Evolutionary conservation across 2,113 vertebrate species (phyloP), one percentile per base, ranked within the genome.

Genomic region (Mohoua ochrocephala): DNA sequence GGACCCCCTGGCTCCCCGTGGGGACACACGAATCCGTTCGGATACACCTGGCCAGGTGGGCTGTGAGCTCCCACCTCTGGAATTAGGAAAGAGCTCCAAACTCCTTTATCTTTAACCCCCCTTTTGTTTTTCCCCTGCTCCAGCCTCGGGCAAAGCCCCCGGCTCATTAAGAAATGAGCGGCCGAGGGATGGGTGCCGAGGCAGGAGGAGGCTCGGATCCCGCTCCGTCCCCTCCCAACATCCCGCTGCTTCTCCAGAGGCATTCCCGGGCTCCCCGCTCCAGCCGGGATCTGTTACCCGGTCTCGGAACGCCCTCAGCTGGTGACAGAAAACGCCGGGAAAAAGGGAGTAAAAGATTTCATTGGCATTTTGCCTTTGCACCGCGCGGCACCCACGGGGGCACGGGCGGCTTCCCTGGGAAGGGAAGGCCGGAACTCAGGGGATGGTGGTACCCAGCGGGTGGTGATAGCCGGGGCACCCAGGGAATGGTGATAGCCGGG

Each of bases 351-450:
- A 5, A 81, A 70, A 22, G 0, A 1, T 3, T 20, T 3, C 3
- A 0, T 0, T 0, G 1, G 1, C 0, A 0, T 26, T 73, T 15
- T 2, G 12, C 10, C 31, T 1, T 18, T 2, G 19, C 9, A 5
- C 8, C 12, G 15, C 44, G 1, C 28, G 14, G 53, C 30, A 5
- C 7, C 31, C n/a, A 0, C 3, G 21, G 28, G n/a, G 5, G 27
- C 27, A 18, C 71, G 9, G 8, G 30, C 9, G 3, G 39, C 33
- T 2, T 39, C 9, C 70, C 10, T 4, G 53, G 33, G 19, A 2
- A 21, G 21, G 15, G 21, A 42, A 24, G 15, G 15, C 17, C 4
- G 9, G 26, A 17, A 30, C 4, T 24, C 11, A 1, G 53, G 61
- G 26, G 6, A 13, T 9, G 69, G 0, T 5, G 45, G 15, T 0